These are phyloP conservation scores for Nicator chloris DNA, from an alignment of 2,113 vertebrate species.

Conservation along the genomic window DNA sequence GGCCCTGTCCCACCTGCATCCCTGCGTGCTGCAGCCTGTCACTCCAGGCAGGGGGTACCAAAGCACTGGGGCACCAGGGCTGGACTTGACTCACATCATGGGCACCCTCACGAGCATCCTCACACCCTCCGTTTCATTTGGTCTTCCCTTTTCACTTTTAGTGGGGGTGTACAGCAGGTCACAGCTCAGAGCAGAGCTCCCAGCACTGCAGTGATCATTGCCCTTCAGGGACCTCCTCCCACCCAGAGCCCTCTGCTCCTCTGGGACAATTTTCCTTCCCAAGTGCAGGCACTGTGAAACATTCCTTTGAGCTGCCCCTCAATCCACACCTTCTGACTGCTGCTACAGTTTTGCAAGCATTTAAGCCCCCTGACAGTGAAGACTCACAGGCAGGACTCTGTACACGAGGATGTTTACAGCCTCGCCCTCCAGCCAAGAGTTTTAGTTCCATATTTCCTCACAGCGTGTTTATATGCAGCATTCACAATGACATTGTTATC, in stretches of 20 bases:
- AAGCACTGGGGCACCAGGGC: not conserved
- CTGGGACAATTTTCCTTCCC: not conserved
- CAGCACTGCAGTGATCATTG: not conserved
- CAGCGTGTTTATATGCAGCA: not conserved
- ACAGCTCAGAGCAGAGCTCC: not conserved
- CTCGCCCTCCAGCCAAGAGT: conserved; percentile 9
- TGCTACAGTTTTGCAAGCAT: not conserved
- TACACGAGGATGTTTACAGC: conserved; percentile 54
- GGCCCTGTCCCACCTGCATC: not conserved
- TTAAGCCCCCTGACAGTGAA: conserved; percentile 35
- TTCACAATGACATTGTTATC: conserved; percentile 24
- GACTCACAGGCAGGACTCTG: conserved; percentile 41
- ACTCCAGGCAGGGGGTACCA: accelerated
- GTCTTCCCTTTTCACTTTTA: not conserved
- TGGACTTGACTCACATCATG: not conserved
- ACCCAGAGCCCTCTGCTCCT: not conserved
- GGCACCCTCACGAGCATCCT: not conserved
- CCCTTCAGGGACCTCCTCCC: not conserved
- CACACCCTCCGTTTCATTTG: not conserved
- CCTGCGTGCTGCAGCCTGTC: not conserved
- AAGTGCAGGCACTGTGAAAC: not conserved
- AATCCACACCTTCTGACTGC: not conserved
- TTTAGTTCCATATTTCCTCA: conserved; percentile 47
- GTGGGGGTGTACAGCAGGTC: not conserved
- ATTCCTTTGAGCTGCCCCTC: not conserved